Base-by-base conservation (phyloP, 1,140 invertebrate genomes). In the Pachypsylla venusta region DNA sequence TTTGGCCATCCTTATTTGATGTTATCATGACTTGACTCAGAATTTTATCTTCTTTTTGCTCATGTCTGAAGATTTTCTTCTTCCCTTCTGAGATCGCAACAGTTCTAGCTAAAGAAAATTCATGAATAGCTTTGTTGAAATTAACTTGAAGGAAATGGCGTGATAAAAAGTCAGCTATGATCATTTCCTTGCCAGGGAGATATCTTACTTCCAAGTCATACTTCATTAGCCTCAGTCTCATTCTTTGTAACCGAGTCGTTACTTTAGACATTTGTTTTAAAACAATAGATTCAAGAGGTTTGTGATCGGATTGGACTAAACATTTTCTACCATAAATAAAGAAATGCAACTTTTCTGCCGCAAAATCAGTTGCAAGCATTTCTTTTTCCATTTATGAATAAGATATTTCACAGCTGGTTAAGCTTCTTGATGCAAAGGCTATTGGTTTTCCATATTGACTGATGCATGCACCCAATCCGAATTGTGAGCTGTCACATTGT, bases 161-260 rank as follows among this genome's bases (percentile, higher is more conserved):
- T 57, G 72, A 70, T 61, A 71, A 66, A 20, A 67, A 67, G 65
- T 76, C 72, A 53, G 70, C 68, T 40, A 74, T 63, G 59, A 66
- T 68, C 62, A 75, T 64, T 26, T 67, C 64, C 64, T 71, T 74
- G 1, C 74, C 74, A 39, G 66, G 67, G 62, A 64, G 65, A 61
- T 72, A 71, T 30, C 64, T 58, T 53, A 70, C 35, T 19, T 58
- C 61, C 54, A 66, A 65, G 20, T 66, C 61, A 54, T 65, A 70
- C 56, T 55, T 61, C 20, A 58, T 65, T 19, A 71, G 25, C 25
- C 64, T 61, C 12, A 74, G 57, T 1, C 69, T 57, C 66, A 74
- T 66, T 22, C 67, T 48, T 62, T 74, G 71, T 19, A 76, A 61
- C 35, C 74, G 57, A 7, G 68, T 64, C 24, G 69, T 63, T 42